Evolutionary conservation across 2,797 vertebrate genomes (phyloP).

Genomic region (Cirrhinus molitorella): DNA sequence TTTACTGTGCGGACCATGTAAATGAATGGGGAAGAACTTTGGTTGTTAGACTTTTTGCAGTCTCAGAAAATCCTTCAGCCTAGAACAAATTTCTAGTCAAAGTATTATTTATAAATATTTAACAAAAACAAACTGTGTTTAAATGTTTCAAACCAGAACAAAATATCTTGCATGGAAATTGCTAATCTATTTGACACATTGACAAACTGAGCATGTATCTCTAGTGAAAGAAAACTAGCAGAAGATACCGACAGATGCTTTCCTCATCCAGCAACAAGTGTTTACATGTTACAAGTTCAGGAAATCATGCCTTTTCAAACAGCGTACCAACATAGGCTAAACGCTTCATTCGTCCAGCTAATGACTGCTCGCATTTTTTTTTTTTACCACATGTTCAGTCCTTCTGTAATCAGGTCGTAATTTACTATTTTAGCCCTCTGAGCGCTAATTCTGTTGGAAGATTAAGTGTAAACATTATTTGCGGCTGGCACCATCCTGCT

Average conservation of each 20-base stretch:
- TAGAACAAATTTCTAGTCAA: constrained; percentile 16
- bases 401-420: constrained; percentile 65
- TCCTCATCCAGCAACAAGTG: constrained; percentile 51
- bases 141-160: constrained; percentile 23
- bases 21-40: neutral
- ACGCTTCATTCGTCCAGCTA: constrained; percentile 58
- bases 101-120: constrained; percentile 38
- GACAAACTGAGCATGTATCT: constrained; percentile 41
- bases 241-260: constrained; percentile 57
- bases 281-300: constrained; percentile 59
- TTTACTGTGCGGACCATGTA: neutral
- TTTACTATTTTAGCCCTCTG: constrained; percentile 55
- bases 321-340: constrained; percentile 49
- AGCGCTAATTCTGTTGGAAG: constrained; percentile 56
- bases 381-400: constrained; percentile 58
- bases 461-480: constrained; percentile 64
- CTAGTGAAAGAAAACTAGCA: constrained; percentile 47
- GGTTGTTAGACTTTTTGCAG: neutral
- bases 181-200: constrained; percentile 19
- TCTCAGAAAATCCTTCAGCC: constrained; percentile 1
- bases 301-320: constrained; percentile 64
- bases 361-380: constrained; percentile 59
- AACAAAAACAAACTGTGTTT: constrained; percentile 32
- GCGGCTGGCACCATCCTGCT: constrained; percentile 45
- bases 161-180: constrained; percentile 33